phyloP scores from a whole-genome alignment of 2,888 invertebrate genomes.

The Pachymerium ferrugineum region DNA sequence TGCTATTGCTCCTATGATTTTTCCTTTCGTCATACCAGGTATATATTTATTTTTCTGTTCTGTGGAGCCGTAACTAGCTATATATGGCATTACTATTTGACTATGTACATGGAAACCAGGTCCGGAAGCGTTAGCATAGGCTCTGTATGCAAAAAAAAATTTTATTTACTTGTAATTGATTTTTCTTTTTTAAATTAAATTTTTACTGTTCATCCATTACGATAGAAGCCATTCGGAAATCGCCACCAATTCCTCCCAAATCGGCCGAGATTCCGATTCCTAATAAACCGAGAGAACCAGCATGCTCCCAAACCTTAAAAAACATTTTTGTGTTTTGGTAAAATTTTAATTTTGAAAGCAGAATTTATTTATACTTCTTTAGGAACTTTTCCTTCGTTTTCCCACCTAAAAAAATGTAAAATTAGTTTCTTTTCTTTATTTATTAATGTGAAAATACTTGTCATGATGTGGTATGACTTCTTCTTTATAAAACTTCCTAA shows the following conservation, averaged over 20 bases:
- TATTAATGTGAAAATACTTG: constrained; percentile 39
- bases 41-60: constrained; percentile 49
- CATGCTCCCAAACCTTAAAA: constrained; percentile 46
- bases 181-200: neutral
- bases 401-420: constrained; percentile 41
- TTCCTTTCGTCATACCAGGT: constrained; percentile 47
- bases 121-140: constrained; percentile 47
- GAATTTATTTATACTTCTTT: constrained; percentile 41
- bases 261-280: constrained; percentile 47
- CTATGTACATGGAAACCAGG: constrained; percentile 50
- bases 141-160: constrained; percentile 39
- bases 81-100: constrained; percentile 51
- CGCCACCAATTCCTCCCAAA: constrained; percentile 49
- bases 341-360: too few species aligned
- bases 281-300: constrained; percentile 47
- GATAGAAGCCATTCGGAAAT: constrained; percentile 46
- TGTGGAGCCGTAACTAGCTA: constrained; percentile 47
- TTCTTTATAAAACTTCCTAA: constrained; percentile 47
- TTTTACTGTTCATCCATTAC: constrained; percentile 49
- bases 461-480: constrained; percentile 47
- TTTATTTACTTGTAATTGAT: neutral
- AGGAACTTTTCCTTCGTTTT: constrained; percentile 45
- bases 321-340: neutral
- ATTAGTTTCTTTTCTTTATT: neutral
- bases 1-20: constrained; percentile 49